Evolutionary conservation across 2,888 invertebrate species (phyloP).

Genomic region (Tetragonisca angustula): DNA sequence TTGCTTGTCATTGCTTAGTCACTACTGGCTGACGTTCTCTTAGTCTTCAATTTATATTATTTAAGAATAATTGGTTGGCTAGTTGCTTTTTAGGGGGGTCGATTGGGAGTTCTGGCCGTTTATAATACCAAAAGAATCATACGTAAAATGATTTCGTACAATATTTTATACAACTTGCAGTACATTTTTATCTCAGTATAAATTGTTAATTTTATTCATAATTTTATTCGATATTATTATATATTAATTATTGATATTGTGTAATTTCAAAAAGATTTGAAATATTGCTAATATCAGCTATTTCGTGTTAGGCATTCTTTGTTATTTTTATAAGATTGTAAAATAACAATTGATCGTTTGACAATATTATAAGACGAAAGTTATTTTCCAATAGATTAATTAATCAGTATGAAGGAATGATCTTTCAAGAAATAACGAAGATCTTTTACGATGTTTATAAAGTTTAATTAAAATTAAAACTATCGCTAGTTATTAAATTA

Average conservation of each 20-base stretch:
- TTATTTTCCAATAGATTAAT: background rate
- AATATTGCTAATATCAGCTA: background rate
- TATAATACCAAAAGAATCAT: constrained; percentile 20
- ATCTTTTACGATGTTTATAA: background rate
- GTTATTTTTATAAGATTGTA: background rate
- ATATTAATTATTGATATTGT: background rate
- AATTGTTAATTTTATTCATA: background rate
- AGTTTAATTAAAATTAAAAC: background rate
- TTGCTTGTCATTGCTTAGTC: constrained; percentile 40
- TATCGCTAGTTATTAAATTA: too few relatives aligned
- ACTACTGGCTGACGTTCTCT: constrained; percentile 28
- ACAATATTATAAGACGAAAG: background rate
- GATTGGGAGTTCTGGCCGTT: constrained; percentile 22
- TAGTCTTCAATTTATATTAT: constrained; percentile 52
- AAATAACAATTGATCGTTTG: background rate
- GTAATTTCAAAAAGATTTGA: background rate
- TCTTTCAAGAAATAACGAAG: background rate
- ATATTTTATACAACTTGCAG: background rate
- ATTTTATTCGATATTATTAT: background rate
- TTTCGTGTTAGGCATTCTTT: background rate
- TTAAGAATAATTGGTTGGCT: constrained; percentile 55
- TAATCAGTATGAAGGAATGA: background rate
- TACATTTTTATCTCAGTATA: background rate
- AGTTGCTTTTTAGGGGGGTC: constrained; percentile 20
- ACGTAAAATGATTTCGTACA: constrained; percentile 26